Evolutionary conservation across 2,113 vertebrate species (phyloP), one percentile per base, ranked within the genome.

Genomic region (Cranoglanis bouderius): DNA sequence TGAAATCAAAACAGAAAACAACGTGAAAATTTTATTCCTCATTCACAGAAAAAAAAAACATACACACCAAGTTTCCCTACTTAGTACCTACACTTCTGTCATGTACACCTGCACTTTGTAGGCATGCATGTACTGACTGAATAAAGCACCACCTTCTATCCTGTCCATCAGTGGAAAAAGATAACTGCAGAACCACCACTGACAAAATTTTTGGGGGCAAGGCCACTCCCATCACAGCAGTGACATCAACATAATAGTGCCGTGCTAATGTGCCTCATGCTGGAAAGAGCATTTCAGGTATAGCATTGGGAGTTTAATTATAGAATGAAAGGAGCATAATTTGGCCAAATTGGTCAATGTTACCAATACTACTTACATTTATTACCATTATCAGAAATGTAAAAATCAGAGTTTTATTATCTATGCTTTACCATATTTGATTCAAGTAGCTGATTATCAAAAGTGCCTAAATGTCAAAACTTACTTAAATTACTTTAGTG

Each of bases 1-100:
- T 99, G 90, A 90, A 91, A 93, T 57, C 19, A 70, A 84, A 61
- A 77, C 26, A 75, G 51, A 83, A 82, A 35, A 86, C 0, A 19
- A 43, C 70, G 65, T 88, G 35, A 16, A 49, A 29, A 7, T n/a
- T 32, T 9, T 40, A 13, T 26, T 59, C 0, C 1, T 26, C 55
- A 82, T 40, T 13, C 32, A 82, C 32, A 82, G 1, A 38, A 24
- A 10, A 21, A 46, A 51, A 35, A 12, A 55, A 43, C n/a, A 40
- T 19, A 46, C 26, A 75, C 26, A 7, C 38, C 9, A 29, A 38
- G 1, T 43, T 26, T 43, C 3, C 21, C 43, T 49, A 46, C 24
- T 26, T 29, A 81, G 29, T 19, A 81, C 13, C n/a, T 18, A 53
- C 14, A 18, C 43, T 32, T 53, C 55, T 4, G 9, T 32, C 29